phyloP scores from a whole-genome alignment of 2,797 vertebrate genomes.

The Falco naumanni region DNA sequence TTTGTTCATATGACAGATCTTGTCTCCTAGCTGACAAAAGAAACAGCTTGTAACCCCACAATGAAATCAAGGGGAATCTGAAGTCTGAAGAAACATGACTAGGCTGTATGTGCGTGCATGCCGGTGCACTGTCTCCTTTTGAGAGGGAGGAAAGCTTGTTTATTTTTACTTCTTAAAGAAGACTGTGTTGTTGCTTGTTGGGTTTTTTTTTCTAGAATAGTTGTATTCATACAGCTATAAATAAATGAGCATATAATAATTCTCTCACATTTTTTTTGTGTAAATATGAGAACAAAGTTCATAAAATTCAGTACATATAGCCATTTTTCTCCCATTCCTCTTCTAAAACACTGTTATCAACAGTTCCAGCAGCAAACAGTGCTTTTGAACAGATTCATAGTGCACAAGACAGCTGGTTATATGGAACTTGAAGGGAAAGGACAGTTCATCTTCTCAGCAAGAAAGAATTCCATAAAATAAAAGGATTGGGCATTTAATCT shows the following conservation, averaged over 20 bases:
- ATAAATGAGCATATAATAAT: background rate
- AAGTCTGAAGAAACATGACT: background rate
- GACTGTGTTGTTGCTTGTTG: background rate
- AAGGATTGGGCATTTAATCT: background rate
- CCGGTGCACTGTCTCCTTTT: constrained; percentile 50
- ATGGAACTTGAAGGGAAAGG: background rate
- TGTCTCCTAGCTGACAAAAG: background rate
- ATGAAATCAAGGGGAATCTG: background rate
- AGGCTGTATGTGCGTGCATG: background rate
- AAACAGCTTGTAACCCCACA: background rate
- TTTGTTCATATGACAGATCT: background rate
- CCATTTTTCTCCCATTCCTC: background rate
- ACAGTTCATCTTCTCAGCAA: background rate
- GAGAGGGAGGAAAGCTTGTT: constrained; percentile 58
- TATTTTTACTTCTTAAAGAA: constrained; percentile 74
- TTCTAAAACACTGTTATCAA: background rate
- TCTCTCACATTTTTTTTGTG: background rate
- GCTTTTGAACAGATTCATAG: background rate
- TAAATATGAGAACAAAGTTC: background rate
- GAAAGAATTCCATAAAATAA: background rate
- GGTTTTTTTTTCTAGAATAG: background rate
- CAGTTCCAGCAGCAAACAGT: background rate
- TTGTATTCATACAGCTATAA: constrained; percentile 51
- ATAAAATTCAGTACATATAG: background rate
- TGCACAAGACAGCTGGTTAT: background rate